These are phyloP conservation scores for Oryctolagus cuniculus DNA, from an alignment of 2,113 vertebrate genomes.

Conservation along the genomic window mOryCun1.1 NC_091432.1:214485001-214485500, in stretches of 20 bases:
- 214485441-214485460: constrained; percentile 64
- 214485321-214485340: constrained; percentile 31
- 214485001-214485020: constrained; percentile 69
- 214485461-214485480: constrained; percentile 76
- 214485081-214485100: constrained; percentile 71
- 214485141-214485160: constrained; percentile 70
- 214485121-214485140: constrained; percentile 73
- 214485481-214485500: constrained; percentile 72
- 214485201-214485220: constrained; percentile 58
- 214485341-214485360: too few relatives aligned
- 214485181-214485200: constrained; percentile 41
- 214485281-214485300: constrained; percentile 68
- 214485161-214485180: constrained; percentile 57
- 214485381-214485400: constrained; percentile 61
- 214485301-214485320: constrained; percentile 68
- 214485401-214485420: constrained; percentile 39
- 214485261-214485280: constrained; percentile 77
- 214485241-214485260: constrained; percentile 59
- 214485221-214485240: constrained; percentile 27
- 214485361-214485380: not conserved
- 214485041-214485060: constrained; percentile 66
- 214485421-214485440: constrained; percentile 23
- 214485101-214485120: constrained; percentile 43
- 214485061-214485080: constrained; percentile 69
- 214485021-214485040: constrained; percentile 76